Evolutionary conservation across 1,140 invertebrate species (phyloP).

Genomic region (Cotesia chilonis): DNA sequence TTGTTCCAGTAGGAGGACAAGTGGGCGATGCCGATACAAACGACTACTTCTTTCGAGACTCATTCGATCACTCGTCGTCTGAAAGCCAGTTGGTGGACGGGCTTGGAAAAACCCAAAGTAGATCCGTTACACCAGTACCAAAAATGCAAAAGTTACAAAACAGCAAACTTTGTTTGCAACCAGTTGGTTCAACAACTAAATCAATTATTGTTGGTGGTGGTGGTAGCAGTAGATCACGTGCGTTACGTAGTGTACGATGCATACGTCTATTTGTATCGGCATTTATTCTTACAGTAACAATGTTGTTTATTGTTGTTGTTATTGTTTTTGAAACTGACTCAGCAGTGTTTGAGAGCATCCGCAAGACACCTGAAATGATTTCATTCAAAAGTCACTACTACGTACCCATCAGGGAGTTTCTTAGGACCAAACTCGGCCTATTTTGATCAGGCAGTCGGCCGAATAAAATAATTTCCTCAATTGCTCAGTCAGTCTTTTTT

Average conservation of each 20-base stretch:
- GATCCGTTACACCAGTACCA: slow-evolving; percentile 66
- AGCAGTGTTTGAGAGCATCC: slow-evolving; percentile 73
- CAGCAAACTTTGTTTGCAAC: slow-evolving; percentile 59
- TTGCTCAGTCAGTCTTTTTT: slow-evolving; percentile 3
- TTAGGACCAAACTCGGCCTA: slow-evolving; percentile 67
- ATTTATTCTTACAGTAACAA: slow-evolving; percentile 73
- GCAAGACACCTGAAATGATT: slow-evolving; percentile 82
- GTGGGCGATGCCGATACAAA: slow-evolving; percentile 57
- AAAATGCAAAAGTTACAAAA: slow-evolving; percentile 69
- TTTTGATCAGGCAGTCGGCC: slow-evolving; percentile 56
- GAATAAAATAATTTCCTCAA: slow-evolving; percentile 19
- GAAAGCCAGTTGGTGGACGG: slow-evolving; percentile 73
- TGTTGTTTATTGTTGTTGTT: slow-evolving; percentile 72
- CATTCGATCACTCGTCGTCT: slow-evolving; percentile 80
- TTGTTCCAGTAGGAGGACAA: slow-evolving; percentile 58
- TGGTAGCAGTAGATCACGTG: slow-evolving; percentile 34
- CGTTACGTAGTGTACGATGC: slow-evolving; percentile 67
- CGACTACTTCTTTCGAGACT: slow-evolving; percentile 78
- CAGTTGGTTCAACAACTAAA: slow-evolving; percentile 43
- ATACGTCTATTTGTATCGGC: slow-evolving; percentile 78
- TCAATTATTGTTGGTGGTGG: slow-evolving; percentile 21
- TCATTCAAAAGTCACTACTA: slow-evolving; percentile 83
- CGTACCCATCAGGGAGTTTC: slow-evolving; percentile 81
- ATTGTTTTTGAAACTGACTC: slow-evolving; percentile 80
- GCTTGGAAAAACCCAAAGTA: slow-evolving; percentile 60